Evolutionary conservation across 2,797 vertebrate species (phyloP).

Genomic region (Melanotaenia boesemani): DNA sequence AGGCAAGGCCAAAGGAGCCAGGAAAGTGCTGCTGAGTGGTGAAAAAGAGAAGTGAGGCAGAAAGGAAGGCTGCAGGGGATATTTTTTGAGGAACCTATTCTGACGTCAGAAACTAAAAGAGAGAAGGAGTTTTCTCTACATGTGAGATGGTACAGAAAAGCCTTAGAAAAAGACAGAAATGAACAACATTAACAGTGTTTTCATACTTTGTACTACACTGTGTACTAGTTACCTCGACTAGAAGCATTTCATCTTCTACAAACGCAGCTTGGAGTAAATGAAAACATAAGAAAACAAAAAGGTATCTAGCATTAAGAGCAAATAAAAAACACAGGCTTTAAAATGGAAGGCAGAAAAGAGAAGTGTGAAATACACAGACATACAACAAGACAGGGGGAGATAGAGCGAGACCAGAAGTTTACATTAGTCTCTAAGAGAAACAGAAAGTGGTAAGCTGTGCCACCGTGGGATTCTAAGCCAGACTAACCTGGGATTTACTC

Average conservation of each 20-base stretch:
- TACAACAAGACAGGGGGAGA: conserved; percentile 38
- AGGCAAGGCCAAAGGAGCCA: conserved; percentile 41
- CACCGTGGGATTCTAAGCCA: conserved; percentile 27
- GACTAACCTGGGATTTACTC: conserved; percentile 51
- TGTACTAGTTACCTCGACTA: not conserved
- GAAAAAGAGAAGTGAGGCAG: conserved; percentile 74
- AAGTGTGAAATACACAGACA: conserved; percentile 80
- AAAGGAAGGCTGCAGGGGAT: conserved; percentile 52
- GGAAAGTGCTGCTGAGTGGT: conserved; percentile 50
- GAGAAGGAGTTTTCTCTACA: conserved; percentile 31
- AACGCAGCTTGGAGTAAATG: conserved; percentile 6
- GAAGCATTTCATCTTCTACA: not conserved
- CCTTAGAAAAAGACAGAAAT: not conserved
- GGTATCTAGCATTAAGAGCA: conserved; percentile 20
- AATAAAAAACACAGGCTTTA: conserved; percentile 65
- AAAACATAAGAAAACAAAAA: conserved; percentile 20
- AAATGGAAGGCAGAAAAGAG: conserved; percentile 82
- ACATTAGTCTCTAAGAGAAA: conserved; percentile 38
- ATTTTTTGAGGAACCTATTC: conserved; percentile 73
- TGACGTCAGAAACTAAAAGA: conserved; percentile 57
- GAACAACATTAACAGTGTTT: not conserved
- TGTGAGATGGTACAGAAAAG: conserved; percentile 6
- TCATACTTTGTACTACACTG: not conserved
- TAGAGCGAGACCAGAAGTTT: conserved; percentile 57
- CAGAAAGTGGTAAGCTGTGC: conserved; percentile 37